A percentile compares a stretch with the other conserved stretches of the same genome.
These are phyloP conservation scores for Montifringilla adamsi DNA, from an alignment of 2,113 vertebrate species.

Conservation along the genomic window DNA sequence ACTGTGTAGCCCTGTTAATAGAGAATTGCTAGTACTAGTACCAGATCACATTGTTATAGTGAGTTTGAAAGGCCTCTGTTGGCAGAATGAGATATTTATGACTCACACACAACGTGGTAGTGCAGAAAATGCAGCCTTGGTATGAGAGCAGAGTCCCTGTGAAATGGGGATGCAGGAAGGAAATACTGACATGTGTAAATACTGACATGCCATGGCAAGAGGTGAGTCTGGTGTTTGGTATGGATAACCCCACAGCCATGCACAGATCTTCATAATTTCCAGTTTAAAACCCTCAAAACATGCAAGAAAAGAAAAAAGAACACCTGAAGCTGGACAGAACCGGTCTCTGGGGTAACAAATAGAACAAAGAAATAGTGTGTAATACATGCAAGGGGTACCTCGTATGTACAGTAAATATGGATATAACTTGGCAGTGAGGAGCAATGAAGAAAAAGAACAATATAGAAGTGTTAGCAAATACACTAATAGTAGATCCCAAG, in stretches of 20 bases:
- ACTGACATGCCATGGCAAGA: accelerated
- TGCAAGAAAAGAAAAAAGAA: background rate
- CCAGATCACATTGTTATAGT: background rate
- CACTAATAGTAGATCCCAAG: background rate
- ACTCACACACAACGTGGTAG: accelerated
- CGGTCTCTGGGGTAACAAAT: background rate
- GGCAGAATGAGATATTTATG: background rate
- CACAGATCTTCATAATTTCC: background rate
- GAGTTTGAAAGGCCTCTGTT: background rate
- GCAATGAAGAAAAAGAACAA: background rate
- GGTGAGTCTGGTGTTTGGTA: background rate
- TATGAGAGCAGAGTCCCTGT: background rate
- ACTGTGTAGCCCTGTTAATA: background rate
- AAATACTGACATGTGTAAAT: too few species aligned
- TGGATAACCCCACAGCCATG: accelerated
- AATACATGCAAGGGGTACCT: background rate
- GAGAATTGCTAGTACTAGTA: background rate
- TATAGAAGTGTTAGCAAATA: background rate
- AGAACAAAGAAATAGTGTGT: background rate
- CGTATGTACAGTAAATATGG: background rate
- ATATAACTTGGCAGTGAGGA: background rate
- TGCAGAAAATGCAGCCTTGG: background rate
- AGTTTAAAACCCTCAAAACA: background rate
- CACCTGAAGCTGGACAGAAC: background rate
- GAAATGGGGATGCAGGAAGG: background rate